Conservation (phyloP, 2,888 invertebrate genomes). For the Brachypalpus laphriformis region DNA sequence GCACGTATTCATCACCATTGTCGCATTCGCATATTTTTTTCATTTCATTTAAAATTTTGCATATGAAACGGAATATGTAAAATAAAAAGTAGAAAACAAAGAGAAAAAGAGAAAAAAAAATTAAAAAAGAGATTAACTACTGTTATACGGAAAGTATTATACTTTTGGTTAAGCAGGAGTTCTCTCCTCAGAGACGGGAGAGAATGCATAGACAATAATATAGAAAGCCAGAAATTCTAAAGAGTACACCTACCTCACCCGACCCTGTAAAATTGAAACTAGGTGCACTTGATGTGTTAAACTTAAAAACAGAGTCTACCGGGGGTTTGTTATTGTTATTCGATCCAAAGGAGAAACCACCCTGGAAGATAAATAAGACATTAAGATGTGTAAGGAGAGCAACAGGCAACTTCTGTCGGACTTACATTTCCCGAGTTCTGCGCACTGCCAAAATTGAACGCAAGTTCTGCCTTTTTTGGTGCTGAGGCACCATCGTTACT, state of each 20-base stretch:
- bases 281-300: constrained; percentile 72
- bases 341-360: constrained; percentile 74
- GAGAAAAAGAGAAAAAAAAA: constrained; percentile 22
- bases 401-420: not conserved
- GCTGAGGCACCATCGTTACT: constrained; percentile 75
- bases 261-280: constrained; percentile 80
- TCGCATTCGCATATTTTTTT: constrained; percentile 68
- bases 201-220: constrained; percentile 10
- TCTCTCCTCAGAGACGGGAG: not conserved
- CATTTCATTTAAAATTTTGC: constrained; percentile 26
- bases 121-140: constrained; percentile 32
- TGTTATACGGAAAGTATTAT: not conserved
- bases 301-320: constrained; percentile 75
- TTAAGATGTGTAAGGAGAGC: not conserved
- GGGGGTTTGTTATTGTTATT: constrained; percentile 71
- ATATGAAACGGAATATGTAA: constrained; percentile 14
- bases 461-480: constrained; percentile 77
- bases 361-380: constrained; percentile 50
- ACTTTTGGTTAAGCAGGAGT: not conserved
- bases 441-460: constrained; percentile 79
- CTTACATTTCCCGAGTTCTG: constrained; percentile 57
- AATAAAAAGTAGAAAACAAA: constrained; percentile 38
- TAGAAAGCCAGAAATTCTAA: not conserved
- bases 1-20: constrained; percentile 51
- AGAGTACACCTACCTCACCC: constrained; percentile 65